Evolutionary conservation across 2,113 vertebrate species (phyloP).

Genomic region (Platichthys stellatus): DNA sequence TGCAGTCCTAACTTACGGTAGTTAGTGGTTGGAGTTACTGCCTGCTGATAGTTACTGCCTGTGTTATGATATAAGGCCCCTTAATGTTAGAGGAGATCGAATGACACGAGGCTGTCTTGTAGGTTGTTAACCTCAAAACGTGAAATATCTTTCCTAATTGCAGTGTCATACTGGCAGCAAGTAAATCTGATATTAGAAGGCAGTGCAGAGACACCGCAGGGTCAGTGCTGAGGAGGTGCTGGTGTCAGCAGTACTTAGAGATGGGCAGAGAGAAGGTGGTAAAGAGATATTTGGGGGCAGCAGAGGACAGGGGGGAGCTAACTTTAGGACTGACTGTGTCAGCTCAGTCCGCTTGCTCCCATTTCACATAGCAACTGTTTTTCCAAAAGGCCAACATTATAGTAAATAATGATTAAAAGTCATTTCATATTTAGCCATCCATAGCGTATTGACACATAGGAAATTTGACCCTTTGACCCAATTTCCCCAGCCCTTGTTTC

Average conservation of each 20-base stretch:
- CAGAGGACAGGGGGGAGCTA: constrained; percentile 40
- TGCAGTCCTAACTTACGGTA: not conserved
- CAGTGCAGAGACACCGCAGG: constrained; percentile 23
- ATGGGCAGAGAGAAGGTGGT: constrained; percentile 15
- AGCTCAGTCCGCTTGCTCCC: constrained; percentile 29
- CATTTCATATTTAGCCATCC: not conserved
- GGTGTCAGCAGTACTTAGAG: constrained; percentile 49
- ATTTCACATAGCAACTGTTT: constrained; percentile 27
- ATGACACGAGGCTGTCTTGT: constrained; percentile 23
- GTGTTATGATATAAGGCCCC: not conserved
- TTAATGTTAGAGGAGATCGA: constrained; percentile 10
- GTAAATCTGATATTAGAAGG: constrained; percentile 46
- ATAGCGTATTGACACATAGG: not conserved
- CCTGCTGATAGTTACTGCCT: not conserved
- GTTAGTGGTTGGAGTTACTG: not conserved
- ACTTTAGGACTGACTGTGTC: constrained; percentile 36
- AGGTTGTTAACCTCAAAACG: constrained; percentile 32
- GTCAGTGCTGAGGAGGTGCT: constrained; percentile 50
- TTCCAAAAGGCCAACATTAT: not conserved
- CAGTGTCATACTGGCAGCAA: constrained; percentile 29
- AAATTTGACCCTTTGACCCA: not conserved
- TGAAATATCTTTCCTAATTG: constrained; percentile 48
- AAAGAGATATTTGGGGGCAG: constrained; percentile 35
- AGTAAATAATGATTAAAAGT: not conserved
- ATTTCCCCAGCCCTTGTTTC: constrained; percentile 3